A percentile compares a stretch with the other conserved stretches of the same genome.
Conservation (phyloP, 2,113 vertebrate species). For the Ifrita kowaldi region DNA sequence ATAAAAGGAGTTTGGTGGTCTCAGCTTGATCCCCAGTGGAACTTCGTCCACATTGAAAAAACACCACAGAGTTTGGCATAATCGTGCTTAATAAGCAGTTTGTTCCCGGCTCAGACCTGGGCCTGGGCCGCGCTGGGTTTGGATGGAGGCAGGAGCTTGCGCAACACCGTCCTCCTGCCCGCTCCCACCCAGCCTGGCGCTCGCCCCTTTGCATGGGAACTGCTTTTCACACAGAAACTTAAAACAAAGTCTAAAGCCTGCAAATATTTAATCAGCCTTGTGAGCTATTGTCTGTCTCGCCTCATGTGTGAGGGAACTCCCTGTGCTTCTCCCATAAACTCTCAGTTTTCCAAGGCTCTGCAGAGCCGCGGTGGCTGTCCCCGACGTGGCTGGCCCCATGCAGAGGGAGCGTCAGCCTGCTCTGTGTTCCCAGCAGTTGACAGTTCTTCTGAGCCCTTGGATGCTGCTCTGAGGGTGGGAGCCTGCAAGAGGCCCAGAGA, state of each 20-base stretch:
- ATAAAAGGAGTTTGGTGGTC: background rate
- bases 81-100: background rate
- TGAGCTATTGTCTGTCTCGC: conserved; percentile 27
- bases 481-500: background rate
- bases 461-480: background rate
- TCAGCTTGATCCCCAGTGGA: background rate
- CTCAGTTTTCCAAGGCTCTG: background rate
- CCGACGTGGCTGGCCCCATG: background rate
- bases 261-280: background rate
- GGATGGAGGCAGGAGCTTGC: background rate
- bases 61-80: background rate
- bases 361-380: background rate
- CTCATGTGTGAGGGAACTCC: conserved; percentile 49
- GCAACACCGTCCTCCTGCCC: background rate
- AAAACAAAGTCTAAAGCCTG: background rate
- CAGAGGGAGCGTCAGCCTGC: background rate
- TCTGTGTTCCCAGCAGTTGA: conserved; percentile 5
- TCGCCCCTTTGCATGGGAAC: background rate
- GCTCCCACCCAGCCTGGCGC: background rate
- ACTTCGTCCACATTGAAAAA: background rate
- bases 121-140: background rate
- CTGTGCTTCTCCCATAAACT: background rate
- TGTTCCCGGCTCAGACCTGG: background rate
- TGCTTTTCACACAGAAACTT: background rate
- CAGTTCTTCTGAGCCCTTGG: background rate